Evolutionary conservation across 2,113 vertebrate species (phyloP).

Genomic region (Danio rerio): DNA sequence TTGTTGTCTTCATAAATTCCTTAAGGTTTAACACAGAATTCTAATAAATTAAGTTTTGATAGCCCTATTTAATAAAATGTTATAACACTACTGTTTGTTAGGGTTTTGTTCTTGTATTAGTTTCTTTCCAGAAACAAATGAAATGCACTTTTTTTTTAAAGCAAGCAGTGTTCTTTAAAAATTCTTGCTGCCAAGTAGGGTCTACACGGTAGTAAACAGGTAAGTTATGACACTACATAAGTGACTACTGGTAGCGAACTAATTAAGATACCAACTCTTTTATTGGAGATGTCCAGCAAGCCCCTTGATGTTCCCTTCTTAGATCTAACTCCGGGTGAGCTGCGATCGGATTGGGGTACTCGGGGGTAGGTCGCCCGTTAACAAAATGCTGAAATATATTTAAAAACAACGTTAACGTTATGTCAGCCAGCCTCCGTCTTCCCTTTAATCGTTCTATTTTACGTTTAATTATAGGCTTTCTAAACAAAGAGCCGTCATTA

Average conservation of each 20-base stretch:
- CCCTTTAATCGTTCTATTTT: neutral
- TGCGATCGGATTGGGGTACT: neutral
- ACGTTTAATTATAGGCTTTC: neutral
- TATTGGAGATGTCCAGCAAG: neutral
- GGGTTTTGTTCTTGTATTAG: neutral
- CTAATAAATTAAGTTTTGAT: too few relatives aligned
- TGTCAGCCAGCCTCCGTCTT: neutral
- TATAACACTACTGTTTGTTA: neutral
- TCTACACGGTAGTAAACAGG: too few relatives aligned
- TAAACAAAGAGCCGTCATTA: neutral
- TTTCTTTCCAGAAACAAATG: neutral
- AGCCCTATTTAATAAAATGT: neutral
- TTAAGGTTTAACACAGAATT: too few relatives aligned
- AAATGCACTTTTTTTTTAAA: neutral
- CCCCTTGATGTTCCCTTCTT: neutral
- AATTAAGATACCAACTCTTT: neutral
- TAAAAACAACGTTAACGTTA: neutral
- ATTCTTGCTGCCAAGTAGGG: neutral
- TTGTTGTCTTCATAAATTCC: neutral
- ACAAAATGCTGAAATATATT: conserved; percentile 13
- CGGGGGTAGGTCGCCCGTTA: neutral
- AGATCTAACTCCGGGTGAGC: neutral
- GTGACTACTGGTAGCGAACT: neutral
- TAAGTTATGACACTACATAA: neutral
- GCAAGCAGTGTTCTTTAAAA: neutral